Evolutionary conservation across 2,888 invertebrate genomes (phyloP).

Genomic region (Hirtodrosophila confusa): DNA sequence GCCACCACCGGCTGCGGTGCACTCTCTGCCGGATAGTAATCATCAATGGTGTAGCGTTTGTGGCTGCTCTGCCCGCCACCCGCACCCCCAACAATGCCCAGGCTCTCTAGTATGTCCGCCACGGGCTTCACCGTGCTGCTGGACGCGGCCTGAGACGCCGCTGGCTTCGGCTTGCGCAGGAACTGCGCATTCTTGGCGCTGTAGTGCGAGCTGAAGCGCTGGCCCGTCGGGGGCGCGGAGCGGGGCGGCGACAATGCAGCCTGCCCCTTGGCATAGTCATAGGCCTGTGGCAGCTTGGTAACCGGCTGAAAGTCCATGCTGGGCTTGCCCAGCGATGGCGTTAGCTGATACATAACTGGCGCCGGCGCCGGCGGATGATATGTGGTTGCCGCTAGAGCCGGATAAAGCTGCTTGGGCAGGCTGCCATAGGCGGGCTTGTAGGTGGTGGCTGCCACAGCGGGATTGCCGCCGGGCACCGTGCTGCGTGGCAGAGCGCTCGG

Average conservation of each 20-base stretch:
- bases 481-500: constrained; percentile 68
- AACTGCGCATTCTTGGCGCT: constrained; percentile 82
- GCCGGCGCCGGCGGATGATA: constrained; percentile 74
- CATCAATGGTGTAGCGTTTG: constrained; percentile 74
- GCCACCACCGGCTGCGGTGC: constrained; percentile 78
- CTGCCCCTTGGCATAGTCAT: constrained; percentile 25
- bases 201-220: constrained; percentile 84
- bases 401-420: constrained; percentile 46
- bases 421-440: constrained; percentile 84
- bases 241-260: not conserved
- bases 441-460: constrained; percentile 84
- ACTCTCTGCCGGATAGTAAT: constrained; percentile 78
- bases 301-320: constrained; percentile 68
- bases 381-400: constrained; percentile 75
- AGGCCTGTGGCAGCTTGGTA: constrained; percentile 41
- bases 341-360: constrained; percentile 67
- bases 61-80: constrained; percentile 40
- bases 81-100: constrained; percentile 80
- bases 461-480: constrained; percentile 73
- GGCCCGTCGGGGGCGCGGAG: constrained; percentile 27
- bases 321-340: constrained; percentile 51
- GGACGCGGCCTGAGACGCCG: constrained; percentile 32
- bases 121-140: constrained; percentile 73
- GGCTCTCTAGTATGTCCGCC: constrained; percentile 78
- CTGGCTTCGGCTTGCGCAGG: constrained; percentile 59